Evolutionary conservation across 1,140 invertebrate species (phyloP).

Genomic region (Zaprionus nigranus): DNA sequence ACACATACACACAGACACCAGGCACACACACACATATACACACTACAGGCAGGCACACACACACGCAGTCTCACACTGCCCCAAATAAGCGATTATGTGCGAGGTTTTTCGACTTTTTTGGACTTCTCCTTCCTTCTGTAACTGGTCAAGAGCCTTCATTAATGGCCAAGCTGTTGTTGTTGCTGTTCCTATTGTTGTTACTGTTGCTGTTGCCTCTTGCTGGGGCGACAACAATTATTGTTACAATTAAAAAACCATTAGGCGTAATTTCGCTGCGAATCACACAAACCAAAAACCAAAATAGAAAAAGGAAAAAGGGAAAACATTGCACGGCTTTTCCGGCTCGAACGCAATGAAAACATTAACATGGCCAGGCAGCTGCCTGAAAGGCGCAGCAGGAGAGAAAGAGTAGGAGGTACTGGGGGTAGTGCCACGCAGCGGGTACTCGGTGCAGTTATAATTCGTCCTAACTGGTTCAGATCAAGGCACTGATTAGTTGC

Average conservation of each 20-base stretch:
- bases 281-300: neutral
- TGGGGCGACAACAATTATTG: constrained; percentile 80
- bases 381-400: constrained; percentile 42
- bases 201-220: constrained; percentile 12
- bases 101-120: constrained; percentile 18
- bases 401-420: neutral
- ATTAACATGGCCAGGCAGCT: constrained; percentile 46
- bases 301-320: constrained; percentile 1
- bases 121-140: constrained; percentile 41
- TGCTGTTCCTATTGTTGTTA: constrained; percentile 30
- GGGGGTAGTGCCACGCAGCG: neutral
- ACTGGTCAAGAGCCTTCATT: constrained; percentile 64
- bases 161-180: constrained; percentile 41
- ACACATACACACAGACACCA: constrained; percentile 14
- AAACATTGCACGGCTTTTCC: constrained; percentile 59
- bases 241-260: constrained; percentile 84
- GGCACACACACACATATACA: constrained; percentile 22
- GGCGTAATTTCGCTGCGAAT: constrained; percentile 66
- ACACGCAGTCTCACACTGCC: constrained; percentile 12
- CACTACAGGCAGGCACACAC: constrained; percentile 28
- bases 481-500: constrained; percentile 10
- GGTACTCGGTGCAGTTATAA: neutral
- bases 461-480: neutral
- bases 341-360: constrained; percentile 74
- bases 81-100: constrained; percentile 57